Evolutionary conservation across 2,113 vertebrate species (phyloP), one percentile per base, ranked within the genome.

Genomic region (Tetrax tetrax): DNA sequence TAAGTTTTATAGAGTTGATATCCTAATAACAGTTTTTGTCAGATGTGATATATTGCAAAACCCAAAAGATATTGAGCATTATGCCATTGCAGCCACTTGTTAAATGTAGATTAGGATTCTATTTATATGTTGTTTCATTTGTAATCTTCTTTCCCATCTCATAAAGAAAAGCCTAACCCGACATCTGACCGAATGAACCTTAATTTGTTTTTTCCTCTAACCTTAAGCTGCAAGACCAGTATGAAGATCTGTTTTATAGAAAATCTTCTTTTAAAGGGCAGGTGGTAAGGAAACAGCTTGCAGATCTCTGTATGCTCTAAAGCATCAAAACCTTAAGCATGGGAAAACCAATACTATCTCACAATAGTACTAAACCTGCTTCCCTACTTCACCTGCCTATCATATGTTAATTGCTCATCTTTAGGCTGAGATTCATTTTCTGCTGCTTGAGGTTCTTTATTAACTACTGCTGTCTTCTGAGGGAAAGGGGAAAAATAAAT

Each of bases 101-200:
- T 94, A 96, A 96, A 93, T 60, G 74, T 85, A 89, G 27, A 82
- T 89, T 89, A 95, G 69, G 35, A 82, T 91, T 95, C 95, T 95
- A 93, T 87, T 96, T 95, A 95, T 96, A 95, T 14, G 2, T 71
- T 71, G 65, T 79, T 96, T 83, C 35, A 79, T 63, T 48, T 72
- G 64, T 54, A 96, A 96, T 97, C 94, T 97, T 83, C 82, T 86
- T 93, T 91, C 65, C 89, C 89, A 97, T 96, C 96, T 97, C 94
- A 91, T 95, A 97, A 96, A 95, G 87, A 76, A 84, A 93, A 91
- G 91, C 95, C 95, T 96, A 96, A 83, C 96, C 96, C 95, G 95
- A 69, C 87, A 91, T 89, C 57, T 97, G 95, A 97, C 94, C 95
- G 74, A 97, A 87, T 95, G 96, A 97, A 97, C 95, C 87, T 90